Base-by-base conservation (phyloP, 2,797 vertebrate genomes). In the Decapterus maruadsi region DNA sequence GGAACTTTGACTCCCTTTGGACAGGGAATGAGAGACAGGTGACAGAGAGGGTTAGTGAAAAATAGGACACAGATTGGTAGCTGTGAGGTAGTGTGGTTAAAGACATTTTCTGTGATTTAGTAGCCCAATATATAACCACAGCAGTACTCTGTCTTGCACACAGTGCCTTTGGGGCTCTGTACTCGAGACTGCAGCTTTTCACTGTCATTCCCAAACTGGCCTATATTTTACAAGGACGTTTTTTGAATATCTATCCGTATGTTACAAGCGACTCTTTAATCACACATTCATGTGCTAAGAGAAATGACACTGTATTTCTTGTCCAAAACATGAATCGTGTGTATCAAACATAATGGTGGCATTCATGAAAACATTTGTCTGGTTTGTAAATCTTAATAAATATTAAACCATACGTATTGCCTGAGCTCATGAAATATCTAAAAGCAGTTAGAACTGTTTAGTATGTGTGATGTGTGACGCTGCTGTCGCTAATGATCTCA, bases 1-100 rank as follows among this genome's bases (percentile, higher is more conserved):
- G 88, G 89, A 91, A 90, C 84, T 86, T 72, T 79, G 78, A 89
- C 75, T 89, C 89, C 82, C 86, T 14, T 20, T 59, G 76, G 91
- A 88, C 55, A 53, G 74, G 74, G 78, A 88, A 80, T 89, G 86
- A 93, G 77, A 90, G 90, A 89, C 90, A 85, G 87, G 86, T 90
- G 90, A 92, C 84, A 70, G 86, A 11, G 59, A 81, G 80, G 85
- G 57, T 87, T 80, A 85, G 78, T 69, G 57, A 75, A 90, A 87
- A 90, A 87, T 91, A 90, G 90, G 85, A 82, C 89, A 91, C 74
- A 81, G 87, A 86, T 67, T 83, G 83, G 84, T 71, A 58, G 85
- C 80, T 72, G 75, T 84, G 72, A 87, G 84, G 81, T 67, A 48
- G 78, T 81, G 81, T 88, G 87, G 87, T 90, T 89, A 80, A 83